phyloP scores from a whole-genome alignment of 1,140 invertebrate genomes.

The Formica selysi region DNA sequence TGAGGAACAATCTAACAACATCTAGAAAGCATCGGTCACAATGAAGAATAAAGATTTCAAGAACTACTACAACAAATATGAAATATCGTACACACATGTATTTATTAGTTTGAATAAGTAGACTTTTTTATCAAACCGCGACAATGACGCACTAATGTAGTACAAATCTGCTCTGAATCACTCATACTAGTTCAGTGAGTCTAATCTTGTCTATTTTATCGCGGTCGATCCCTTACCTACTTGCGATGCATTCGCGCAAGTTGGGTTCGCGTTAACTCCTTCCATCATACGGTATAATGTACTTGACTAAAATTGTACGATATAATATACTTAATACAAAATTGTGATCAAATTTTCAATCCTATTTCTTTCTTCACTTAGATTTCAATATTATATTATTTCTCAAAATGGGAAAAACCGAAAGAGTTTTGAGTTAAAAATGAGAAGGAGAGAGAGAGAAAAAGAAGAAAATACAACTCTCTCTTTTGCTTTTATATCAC shows the following conservation, averaged over 20 bases:
- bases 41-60: not conserved
- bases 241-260: not conserved
- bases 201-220: slow-evolving; percentile 2
- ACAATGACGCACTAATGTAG: slow-evolving; percentile 17
- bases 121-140: not conserved
- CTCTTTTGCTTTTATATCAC: not conserved
- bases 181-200: slow-evolving; percentile 7
- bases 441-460: too few relatives aligned
- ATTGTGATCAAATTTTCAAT: not conserved
- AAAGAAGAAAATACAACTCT: not conserved
- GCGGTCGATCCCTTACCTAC: not conserved
- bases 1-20: not conserved
- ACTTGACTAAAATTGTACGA: too few relatives aligned
- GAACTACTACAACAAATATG: not conserved
- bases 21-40: not conserved
- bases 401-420: not conserved
- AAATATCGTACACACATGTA: not conserved
- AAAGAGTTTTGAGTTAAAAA: not conserved
- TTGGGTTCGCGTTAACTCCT: not conserved
- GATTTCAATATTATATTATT: slow-evolving; percentile 9
- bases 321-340: too few relatives aligned
- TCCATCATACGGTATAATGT: not conserved
- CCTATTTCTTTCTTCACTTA: slow-evolving; percentile 9
- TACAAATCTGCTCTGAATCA: slow-evolving; percentile 18
- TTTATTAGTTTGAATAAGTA: not conserved